Evolutionary conservation across 2,888 invertebrate species (phyloP).

Genomic region (Cosmia pyralina): DNA sequence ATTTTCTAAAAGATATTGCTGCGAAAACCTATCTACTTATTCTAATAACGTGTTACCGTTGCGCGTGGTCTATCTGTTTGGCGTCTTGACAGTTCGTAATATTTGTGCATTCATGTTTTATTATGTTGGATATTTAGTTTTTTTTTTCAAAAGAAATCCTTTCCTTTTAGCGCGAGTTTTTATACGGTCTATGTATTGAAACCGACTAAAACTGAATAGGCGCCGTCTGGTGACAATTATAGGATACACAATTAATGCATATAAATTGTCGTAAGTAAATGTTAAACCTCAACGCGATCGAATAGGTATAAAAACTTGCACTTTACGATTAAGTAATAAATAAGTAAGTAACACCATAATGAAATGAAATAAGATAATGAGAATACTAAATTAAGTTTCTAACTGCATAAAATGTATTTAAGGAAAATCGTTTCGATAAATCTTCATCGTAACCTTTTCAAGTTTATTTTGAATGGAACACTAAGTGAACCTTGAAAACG

Average conservation of each 20-base stretch:
- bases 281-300: not conserved
- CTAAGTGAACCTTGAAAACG: conserved; percentile 47
- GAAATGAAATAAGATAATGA: not conserved
- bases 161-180: not conserved
- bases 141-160: not conserved
- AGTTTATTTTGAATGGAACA: conserved; percentile 22
- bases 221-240: not conserved
- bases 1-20: too few relatives aligned
- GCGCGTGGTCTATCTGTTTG: too few relatives aligned
- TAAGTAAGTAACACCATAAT: not conserved
- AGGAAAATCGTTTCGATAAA: conserved; percentile 17
- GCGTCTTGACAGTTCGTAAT: too few relatives aligned
- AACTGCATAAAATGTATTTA: conserved; percentile 1
- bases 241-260: not conserved
- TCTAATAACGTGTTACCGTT: too few relatives aligned
- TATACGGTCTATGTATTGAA: not conserved
- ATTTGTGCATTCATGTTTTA: too few relatives aligned
- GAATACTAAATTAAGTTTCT: conserved; percentile 5
- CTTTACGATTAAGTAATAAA: not conserved
- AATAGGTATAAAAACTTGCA: not conserved
- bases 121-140: not conserved
- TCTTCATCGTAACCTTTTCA: conserved; percentile 8
- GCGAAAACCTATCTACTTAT: too few relatives aligned
- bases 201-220: not conserved
- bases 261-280: not conserved